Evolutionary conservation across 2,797 vertebrate genomes (phyloP).

Genomic region (Rhincodon typus): DNA sequence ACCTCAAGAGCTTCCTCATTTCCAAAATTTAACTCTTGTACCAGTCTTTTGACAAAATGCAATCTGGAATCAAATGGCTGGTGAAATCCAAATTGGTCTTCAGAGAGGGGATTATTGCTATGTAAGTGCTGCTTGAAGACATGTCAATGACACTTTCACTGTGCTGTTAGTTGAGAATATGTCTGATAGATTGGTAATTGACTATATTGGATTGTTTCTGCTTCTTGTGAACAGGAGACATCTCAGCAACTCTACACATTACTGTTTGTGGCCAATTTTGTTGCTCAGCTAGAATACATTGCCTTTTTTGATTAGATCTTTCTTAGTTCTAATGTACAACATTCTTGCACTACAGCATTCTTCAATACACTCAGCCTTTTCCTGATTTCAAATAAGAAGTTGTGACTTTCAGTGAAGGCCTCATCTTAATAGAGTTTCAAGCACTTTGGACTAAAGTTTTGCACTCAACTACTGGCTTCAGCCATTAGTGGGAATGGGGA

Average conservation of each 20-base stretch:
- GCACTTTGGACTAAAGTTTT: not conserved
- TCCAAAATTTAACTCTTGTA: not conserved
- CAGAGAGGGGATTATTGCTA: not conserved
- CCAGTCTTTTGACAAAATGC: not conserved
- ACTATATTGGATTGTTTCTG: not conserved
- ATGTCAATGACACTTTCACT: not conserved
- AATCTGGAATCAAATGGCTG: not conserved
- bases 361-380: not conserved
- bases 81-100: not conserved
- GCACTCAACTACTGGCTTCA: not conserved
- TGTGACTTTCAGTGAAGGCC: not conserved
- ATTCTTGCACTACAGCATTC: not conserved
- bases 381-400: not conserved
- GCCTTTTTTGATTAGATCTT: not conserved
- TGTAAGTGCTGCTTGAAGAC: not conserved
- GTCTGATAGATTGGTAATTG: not conserved
- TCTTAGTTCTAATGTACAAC: not conserved
- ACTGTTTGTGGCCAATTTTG: not conserved
- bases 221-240: not conserved
- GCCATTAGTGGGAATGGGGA: not conserved
- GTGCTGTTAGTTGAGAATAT: not conserved
- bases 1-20: not conserved
- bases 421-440: not conserved
- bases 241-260: not conserved
- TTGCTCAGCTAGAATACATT: not conserved